A percentile compares a stretch with the other conserved stretches of the same genome.
Conservation (phyloP, 2,113 vertebrate genomes). For the Bubo scandiacus region DNA sequence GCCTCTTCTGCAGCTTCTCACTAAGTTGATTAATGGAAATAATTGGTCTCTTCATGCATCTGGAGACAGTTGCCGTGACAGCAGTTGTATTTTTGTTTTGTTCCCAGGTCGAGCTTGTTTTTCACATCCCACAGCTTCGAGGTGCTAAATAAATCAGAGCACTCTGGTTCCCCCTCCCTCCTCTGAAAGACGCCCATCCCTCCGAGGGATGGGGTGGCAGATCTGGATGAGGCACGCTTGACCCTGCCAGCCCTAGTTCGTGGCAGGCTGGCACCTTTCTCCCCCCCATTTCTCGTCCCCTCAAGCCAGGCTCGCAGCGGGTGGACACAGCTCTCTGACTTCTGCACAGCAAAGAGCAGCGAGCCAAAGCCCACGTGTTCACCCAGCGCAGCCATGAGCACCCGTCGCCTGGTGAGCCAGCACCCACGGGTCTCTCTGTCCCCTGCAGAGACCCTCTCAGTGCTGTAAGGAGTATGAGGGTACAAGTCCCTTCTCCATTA, state of each 20-base stretch:
- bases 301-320: rapidly evolving
- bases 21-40: slow-evolving; percentile 60
- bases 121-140: neutral
- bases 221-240: rapidly evolving
- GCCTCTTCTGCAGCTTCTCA: slow-evolving; percentile 8
- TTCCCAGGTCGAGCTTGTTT: slow-evolving; percentile 37
- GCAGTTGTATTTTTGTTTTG: slow-evolving; percentile 57
- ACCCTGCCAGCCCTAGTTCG: neutral
- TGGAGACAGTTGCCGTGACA: slow-evolving; percentile 64
- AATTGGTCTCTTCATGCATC: slow-evolving; percentile 56
- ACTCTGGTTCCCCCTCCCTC: neutral
- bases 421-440: neutral
- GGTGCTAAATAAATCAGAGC: neutral
- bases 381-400: neutral
- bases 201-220: neutral
- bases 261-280: neutral
- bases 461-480: neutral
- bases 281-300: neutral
- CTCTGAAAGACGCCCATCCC: rapidly evolving
- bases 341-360: neutral
- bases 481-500: rapidly evolving
- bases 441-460: neutral
- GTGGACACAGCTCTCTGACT: rapidly evolving
- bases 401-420: rapidly evolving
- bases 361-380: rapidly evolving